These are phyloP conservation scores for Boloria euphrosyne DNA, from an alignment of 2,888 invertebrate genomes.

Conservation along the genomic window DNA sequence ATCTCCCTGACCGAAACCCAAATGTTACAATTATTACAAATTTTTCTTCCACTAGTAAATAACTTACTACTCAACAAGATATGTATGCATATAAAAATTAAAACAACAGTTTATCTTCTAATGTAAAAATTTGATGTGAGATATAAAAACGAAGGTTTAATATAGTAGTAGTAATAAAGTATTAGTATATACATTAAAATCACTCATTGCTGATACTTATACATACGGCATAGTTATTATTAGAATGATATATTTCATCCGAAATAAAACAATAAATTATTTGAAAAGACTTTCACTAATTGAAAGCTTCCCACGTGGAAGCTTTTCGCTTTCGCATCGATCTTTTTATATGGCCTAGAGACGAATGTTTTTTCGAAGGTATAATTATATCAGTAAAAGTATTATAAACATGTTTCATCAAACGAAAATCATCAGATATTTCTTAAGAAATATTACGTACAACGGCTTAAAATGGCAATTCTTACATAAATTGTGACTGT, in stretches of 20 bases:
- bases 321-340: not conserved
- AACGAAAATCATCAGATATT: slow-evolving; percentile 5
- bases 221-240: no score
- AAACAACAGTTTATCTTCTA: not conserved
- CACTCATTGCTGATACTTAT: not conserved
- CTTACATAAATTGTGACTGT: slow-evolving; percentile 7
- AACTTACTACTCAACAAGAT: not conserved
- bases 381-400: no score
- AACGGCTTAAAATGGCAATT: not conserved
- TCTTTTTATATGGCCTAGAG: not conserved
- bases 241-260: not conserved
- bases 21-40: slow-evolving; percentile 3
- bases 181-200: no score
- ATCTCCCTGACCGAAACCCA: not conserved
- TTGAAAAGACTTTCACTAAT: slow-evolving; percentile 12
- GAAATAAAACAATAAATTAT: not conserved
- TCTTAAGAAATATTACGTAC: slow-evolving; percentile 10
- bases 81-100: no score
- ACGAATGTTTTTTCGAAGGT: not conserved
- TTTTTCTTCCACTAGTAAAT: slow-evolving; percentile 2
- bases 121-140: no score
- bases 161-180: no score
- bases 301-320: slow-evolving; percentile 10
- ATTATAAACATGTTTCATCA: slow-evolving; percentile 5
- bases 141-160: no score